phyloP scores from a whole-genome alignment of 2,888 invertebrate genomes.

The Corbicula japonica region DNA sequence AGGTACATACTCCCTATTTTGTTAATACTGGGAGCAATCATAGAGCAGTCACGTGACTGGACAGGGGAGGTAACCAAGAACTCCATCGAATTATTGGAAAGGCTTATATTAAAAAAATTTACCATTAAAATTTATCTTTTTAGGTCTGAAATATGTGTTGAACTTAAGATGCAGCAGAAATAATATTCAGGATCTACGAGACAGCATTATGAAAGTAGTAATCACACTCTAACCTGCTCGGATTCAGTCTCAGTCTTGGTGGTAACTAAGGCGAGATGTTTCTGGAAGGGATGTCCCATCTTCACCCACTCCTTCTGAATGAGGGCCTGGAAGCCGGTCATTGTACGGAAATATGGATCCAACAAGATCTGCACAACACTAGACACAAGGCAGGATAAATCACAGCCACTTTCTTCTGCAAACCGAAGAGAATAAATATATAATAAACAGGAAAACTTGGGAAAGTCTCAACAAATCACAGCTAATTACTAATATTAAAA shows the following conservation, averaged over 20 bases:
- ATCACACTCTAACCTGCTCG: slow-evolving; percentile 68
- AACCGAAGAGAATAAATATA: background rate
- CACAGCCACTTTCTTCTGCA: slow-evolving; percentile 93
- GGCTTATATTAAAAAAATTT: too few relatives aligned
- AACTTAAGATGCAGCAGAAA: too few relatives aligned
- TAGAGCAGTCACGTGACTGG: too few relatives aligned
- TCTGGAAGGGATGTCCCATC: slow-evolving; percentile 95
- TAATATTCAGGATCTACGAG: too few relatives aligned
- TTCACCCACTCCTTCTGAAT: slow-evolving; percentile 98
- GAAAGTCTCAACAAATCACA: background rate
- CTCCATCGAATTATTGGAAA: too few relatives aligned
- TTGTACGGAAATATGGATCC: slow-evolving; percentile 94
- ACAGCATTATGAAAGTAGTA: too few relatives aligned
- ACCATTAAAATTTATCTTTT: too few relatives aligned
- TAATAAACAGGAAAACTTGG: background rate
- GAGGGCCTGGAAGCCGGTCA: slow-evolving; percentile 95
- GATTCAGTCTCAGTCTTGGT: slow-evolving; percentile 56
- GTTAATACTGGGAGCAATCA: too few relatives aligned
- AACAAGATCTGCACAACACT: slow-evolving; percentile 94
- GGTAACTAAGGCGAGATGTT: slow-evolving; percentile 83
- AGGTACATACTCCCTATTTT: too few relatives aligned
- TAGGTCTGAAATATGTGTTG: too few relatives aligned
- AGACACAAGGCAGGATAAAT: slow-evolving; percentile 93
- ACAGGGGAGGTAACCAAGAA: too few relatives aligned
- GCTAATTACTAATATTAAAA: too few relatives aligned